Evolutionary conservation across 2,888 invertebrate species (phyloP), one percentile per base, ranked within the genome.

Genomic region (Eilema sororculum): DNA sequence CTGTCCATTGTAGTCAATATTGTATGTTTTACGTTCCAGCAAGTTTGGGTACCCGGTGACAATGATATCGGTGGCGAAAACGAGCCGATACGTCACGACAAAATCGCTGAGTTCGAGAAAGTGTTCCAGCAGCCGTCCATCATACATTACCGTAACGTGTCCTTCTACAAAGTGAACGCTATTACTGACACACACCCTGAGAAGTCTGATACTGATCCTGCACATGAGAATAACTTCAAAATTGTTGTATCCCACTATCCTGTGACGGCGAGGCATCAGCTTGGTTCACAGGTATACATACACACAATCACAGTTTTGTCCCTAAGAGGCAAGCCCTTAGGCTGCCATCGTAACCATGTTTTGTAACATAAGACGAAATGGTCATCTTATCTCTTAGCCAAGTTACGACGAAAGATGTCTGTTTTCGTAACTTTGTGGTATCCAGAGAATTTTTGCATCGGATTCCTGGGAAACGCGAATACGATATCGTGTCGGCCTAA

Each of bases 1-100:
- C n/a, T n/a, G n/a, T n/a, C n/a, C n/a, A n/a, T n/a, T n/a, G n/a
- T n/a, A n/a, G n/a, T n/a, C n/a, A n/a, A n/a, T 28, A 64, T n/a
- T 33, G 16, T 20, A 33, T 65, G 8, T 28, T 56, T n/a, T 52
- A 28, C 67, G 63, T 93, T 95, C 41, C 91, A 98, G 97, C 96
- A 96, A 92, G 95, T 99, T 67, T 99, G 97, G 96, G 91, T 99
- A 75, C 98, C 99, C 25, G 99, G 99, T 8, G 99, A 99, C 90
- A 99, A 99, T 92, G 99, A 99, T 88, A 98, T 99, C 72, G 99
- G 99, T 10, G 99, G 99, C 20, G 99, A 99, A 92, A 97, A 96
- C 74, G 97, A 97, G 83, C 96, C 96, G 57, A 96, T 98, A 59
- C 96, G 96, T 28, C 91, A 94, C 62, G 90, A 96, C n/a, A 98